These are phyloP conservation scores for Drosophila arawakana DNA, from an alignment of 1,140 invertebrate genomes.

Conservation along the genomic window DNA sequence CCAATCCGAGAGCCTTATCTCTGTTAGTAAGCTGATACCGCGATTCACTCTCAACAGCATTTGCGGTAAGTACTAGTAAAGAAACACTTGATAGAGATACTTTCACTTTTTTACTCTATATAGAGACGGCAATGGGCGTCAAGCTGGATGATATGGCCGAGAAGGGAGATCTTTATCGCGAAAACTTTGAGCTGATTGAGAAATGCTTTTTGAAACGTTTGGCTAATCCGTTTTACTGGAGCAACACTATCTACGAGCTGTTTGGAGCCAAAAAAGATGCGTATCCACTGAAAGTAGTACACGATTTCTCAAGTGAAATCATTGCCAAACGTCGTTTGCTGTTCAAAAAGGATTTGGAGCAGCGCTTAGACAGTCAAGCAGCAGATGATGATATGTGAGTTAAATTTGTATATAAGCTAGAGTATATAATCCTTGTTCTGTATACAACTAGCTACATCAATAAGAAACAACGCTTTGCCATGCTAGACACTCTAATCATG, in stretches of 20 bases:
- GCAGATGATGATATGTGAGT: conserved; percentile 63
- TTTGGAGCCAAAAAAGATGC: conserved; percentile 50
- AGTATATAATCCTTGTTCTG: neutral
- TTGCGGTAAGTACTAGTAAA: conserved; percentile 86
- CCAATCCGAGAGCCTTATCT: conserved; percentile 36
- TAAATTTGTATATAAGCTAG: rapidly evolving
- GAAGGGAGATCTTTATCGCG: conserved; percentile 70
- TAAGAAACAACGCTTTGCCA: conserved; percentile 88
- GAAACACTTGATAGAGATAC: neutral
- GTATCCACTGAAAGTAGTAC: conserved; percentile 51
- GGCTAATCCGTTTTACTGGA: conserved; percentile 63
- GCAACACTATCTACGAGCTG: conserved; percentile 59
- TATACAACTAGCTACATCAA: conserved; percentile 43
- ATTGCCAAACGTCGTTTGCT: conserved; percentile 66
- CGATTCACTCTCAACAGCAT: conserved; percentile 92
- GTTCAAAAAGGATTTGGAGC: conserved; percentile 37
- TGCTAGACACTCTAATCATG: conserved; percentile 91
- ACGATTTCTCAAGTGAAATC: conserved; percentile 74
- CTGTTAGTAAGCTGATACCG: conserved; percentile 84
- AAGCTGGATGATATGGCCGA: conserved; percentile 81
- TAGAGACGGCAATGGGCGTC: conserved; percentile 93
- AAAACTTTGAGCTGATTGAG: conserved; percentile 67
- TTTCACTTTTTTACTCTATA: neutral
- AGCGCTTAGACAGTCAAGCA: neutral
- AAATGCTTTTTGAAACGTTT: conserved; percentile 61